Base-by-base conservation (phyloP, 35 echinoderm and acorn worm genomes). In the Heliocidaris tuberculata region DNA sequence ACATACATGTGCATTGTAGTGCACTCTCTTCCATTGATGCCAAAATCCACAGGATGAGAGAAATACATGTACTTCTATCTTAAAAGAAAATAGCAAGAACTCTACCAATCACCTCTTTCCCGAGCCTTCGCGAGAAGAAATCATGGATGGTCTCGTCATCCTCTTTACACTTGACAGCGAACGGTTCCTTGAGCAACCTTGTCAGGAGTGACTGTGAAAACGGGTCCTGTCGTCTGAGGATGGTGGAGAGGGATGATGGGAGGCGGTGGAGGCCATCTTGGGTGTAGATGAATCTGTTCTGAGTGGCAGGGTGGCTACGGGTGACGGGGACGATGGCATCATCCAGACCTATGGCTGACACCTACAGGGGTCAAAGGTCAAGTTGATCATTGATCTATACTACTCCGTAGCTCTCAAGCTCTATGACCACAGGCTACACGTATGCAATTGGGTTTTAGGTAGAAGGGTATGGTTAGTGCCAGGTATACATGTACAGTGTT, bases 71-170 rank as follows among this genome's bases (percentile, higher is more conserved):
- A n/a, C n/a, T n/a, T n/a, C n/a, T n/a, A n/a, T n/a, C n/a, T n/a
- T 70, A 2, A 70, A 19, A 21, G 17, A 70, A 70, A 70, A 27
- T 24, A 70, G 21, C 21, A 2, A 24, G n/a, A 70, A 24, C 4
- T 70, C 17, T 6, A 21, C 17, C 6, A 70, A 70, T 89, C 95
- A 99, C 98, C 95, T 97, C 98, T 78, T 85, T 86, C n/a, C 97
- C 97, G 19, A 99, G 96, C 52, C 98, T 95, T 86, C 97, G 90
- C 31, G 90, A 32, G 85, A 96, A 93, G 89, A 99, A 99, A 32
- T 96, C 95, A 94, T 96, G 86, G n/a, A 99, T 94, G 85, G 86
- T 97, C 94, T 99, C 98, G 94, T 99, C 98, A 4, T 99, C 94
- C 10, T 86, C 13, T 32, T 52, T 31, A 59, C 90, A 92, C 60